Base-by-base conservation (phyloP, 1,140 invertebrate genomes). In the Harlomillsia oculata region DNA sequence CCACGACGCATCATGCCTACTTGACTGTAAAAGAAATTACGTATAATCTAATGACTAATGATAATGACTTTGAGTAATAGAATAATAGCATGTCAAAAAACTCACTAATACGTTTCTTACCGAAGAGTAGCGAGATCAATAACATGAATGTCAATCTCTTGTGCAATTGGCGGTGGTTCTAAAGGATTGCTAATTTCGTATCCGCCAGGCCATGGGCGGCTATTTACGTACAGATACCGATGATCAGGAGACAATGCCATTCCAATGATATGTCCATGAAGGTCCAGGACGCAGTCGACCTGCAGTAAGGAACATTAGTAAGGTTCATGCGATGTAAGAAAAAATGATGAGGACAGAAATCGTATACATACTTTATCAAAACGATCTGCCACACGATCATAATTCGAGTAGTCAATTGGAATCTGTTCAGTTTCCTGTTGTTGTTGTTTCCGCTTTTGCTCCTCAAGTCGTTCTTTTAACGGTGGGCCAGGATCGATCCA, bases 141-240 rank as follows among this genome's bases (percentile, higher is more conserved):
- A 1, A 91, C 87, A 66, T 89, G 86, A 63, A 91, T 87, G 68
- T 92, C 88, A 52, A 91, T 90, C 75, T 91, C 85, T 72, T 89
- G 84, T n/a, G 88, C 87, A 64, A 91, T 88, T 0, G 87, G 87
- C 2, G 88, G 88, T 28, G 88, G 87, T 67, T 83, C 78, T 13
- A 89, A 71, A 0, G 85, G 83, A 75, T 89, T 84, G 5, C 78
- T 78, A 58, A 91, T 89, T 14, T 76, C 72, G 67, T 85, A 89
- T 18, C 48, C 41, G 64, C 81, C 74, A 2, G 87, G 88, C 89
- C 89, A 92, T 1, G 87, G 83, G 54, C 88, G 76, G 64, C 83
- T 84, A 69, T 91, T 91, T 1, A 91, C 87, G 72, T 90, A 92
- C 9, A 92, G 70, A 70, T 85, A 91, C 65, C 87, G 52, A 11